These are phyloP conservation scores for Camelus bactrianus DNA, from an alignment of 2,113 vertebrate genomes.

Conservation along the genomic window DNA sequence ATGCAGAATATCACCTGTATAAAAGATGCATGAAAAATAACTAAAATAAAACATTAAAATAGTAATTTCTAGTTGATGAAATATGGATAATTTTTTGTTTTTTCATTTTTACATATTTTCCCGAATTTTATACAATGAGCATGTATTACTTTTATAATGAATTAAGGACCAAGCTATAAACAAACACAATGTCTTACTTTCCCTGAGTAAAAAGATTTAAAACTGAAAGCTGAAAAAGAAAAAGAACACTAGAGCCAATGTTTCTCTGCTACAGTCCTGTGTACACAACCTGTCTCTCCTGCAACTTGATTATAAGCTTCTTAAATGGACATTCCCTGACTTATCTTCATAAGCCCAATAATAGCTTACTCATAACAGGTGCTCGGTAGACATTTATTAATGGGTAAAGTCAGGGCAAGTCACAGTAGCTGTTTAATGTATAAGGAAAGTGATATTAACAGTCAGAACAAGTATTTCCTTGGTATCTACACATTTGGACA, in stretches of 20 bases:
- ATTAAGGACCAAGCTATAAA: background rate
- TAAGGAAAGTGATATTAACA: background rate
- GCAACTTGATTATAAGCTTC: background rate
- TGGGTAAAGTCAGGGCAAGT: constrained; percentile 24
- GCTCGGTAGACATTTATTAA: background rate
- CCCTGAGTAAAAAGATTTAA: background rate
- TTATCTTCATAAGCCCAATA: constrained; percentile 37
- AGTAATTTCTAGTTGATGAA: constrained; percentile 32
- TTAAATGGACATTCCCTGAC: background rate
- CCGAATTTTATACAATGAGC: background rate
- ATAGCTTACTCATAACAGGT: background rate
- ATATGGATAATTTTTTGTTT: background rate
- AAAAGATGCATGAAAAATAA: constrained; percentile 13
- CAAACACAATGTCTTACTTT: constrained; percentile 13
- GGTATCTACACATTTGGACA: background rate
- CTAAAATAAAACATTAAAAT: constrained; percentile 36
- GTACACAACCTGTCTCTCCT: background rate
- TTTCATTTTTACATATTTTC: constrained; percentile 34
- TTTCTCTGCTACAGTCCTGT: background rate
- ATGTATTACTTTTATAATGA: constrained; percentile 35
- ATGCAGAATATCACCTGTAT: background rate
- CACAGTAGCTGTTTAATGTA: background rate
- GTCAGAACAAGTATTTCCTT: background rate
- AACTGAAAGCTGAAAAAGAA: constrained; percentile 26
- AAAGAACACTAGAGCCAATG: background rate